Evolutionary conservation across 2,113 vertebrate genomes (phyloP).

Genomic region (Pterocles gutturalis): DNA sequence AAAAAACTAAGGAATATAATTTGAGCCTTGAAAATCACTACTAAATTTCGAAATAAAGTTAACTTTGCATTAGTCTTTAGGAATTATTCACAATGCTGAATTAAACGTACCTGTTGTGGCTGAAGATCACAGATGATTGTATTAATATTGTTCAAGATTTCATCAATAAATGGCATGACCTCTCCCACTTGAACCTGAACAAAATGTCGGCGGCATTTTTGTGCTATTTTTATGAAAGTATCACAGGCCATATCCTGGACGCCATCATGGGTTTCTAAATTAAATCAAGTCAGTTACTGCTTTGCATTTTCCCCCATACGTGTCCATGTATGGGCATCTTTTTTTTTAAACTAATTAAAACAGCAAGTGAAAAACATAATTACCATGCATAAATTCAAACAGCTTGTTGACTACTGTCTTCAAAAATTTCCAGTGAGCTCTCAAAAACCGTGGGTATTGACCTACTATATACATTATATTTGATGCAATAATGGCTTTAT

Average conservation of each 20-base stretch:
- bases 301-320: background rate
- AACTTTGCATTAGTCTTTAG: background rate
- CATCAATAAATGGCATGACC: conserved; percentile 99
- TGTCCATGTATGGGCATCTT: fast-evolving
- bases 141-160: conserved; percentile 99
- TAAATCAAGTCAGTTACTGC: conserved; percentile 3
- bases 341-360: background rate
- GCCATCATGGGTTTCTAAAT: conserved; percentile 95
- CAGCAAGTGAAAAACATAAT: background rate
- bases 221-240: conserved; percentile 99
- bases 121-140: conserved; percentile 99
- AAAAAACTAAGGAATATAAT: background rate
- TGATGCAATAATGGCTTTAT: conserved; percentile 99
- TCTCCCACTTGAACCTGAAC: conserved; percentile 99
- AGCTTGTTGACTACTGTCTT: conserved; percentile 99
- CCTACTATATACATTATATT: conserved; percentile 99
- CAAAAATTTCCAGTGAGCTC: conserved; percentile 99
- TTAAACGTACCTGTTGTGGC: conserved; percentile 90
- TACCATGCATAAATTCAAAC: conserved; percentile 99
- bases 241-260: conserved; percentile 99
- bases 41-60: background rate
- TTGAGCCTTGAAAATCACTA: background rate
- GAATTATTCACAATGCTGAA: fast-evolving
- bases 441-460: conserved; percentile 96
- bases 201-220: conserved; percentile 98